Conservation (phyloP, 92 coral and sea anemone species). For the Zoanthus sociatus region DNA sequence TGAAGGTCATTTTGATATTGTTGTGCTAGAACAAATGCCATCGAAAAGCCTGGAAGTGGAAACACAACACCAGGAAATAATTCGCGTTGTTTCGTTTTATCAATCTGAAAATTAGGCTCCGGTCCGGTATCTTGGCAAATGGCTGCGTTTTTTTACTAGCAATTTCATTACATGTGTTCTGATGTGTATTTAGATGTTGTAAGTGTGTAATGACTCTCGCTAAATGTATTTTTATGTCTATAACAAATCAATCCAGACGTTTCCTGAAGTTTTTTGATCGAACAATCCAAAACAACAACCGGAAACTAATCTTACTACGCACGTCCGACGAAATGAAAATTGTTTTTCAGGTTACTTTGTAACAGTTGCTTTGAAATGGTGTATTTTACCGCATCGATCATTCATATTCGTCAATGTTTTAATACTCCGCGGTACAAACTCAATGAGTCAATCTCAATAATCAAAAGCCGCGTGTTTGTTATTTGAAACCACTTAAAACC, state of each 20-base stretch:
- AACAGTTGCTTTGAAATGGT: too few species aligned
- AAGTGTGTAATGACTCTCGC: neutral
- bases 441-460: too few species aligned
- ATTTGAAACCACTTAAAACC: neutral
- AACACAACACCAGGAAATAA: conserved; percentile 10
- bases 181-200: neutral
- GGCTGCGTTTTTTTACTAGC: neutral
- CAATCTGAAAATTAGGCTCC: neutral
- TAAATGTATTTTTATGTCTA: neutral
- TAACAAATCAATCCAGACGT: neutral
- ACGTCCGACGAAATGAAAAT: too few species aligned
- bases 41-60: neutral
- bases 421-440: too few species aligned
- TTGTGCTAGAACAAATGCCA: neutral
- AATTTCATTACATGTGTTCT: too few species aligned
- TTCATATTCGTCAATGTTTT: too few species aligned
- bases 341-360: too few species aligned
- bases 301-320: neutral
- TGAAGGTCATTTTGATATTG: neutral
- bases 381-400: too few species aligned
- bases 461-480: neutral
- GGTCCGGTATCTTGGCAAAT: neutral
- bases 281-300: neutral
- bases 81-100: neutral
- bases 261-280: neutral